These are phyloP conservation scores for Galleria mellonella DNA, from an alignment of 1,140 invertebrate genomes.

Conservation along the genomic window DNA sequence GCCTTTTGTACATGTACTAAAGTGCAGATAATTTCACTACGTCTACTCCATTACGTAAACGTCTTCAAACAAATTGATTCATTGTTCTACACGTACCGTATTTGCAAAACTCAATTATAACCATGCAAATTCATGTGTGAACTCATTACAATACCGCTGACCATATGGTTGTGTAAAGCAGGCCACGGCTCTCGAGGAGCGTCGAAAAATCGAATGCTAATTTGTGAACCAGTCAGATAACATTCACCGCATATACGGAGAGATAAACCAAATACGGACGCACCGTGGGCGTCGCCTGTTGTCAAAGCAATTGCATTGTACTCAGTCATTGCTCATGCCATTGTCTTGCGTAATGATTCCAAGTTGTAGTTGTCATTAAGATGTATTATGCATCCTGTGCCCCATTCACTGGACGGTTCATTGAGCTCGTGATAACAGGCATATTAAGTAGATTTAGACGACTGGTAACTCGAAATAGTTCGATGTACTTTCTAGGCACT, in stretches of 20 bases:
- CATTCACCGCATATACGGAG: constrained; percentile 56
- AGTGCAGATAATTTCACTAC: constrained; percentile 3
- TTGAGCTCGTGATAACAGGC: constrained; percentile 33
- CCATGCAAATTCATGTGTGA: no score
- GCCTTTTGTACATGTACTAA: constrained; percentile 16
- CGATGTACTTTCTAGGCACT: constrained; percentile 11
- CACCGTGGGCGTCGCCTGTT: constrained; percentile 53
- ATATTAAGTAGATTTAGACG: not conserved
- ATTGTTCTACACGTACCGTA: not conserved
- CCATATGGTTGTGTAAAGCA: constrained; percentile 46
- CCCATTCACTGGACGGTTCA: constrained; percentile 42
- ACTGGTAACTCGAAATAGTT: not conserved
- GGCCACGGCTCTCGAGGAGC: constrained; percentile 35
- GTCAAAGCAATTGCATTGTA: constrained; percentile 41
- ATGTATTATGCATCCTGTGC: constrained; percentile 52
- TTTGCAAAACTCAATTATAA: not conserved
- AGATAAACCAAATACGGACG: constrained; percentile 51
- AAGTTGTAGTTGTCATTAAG: constrained; percentile 32
- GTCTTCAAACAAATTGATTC: not conserved
- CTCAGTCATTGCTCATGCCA: constrained; percentile 30
- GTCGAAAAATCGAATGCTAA: constrained; percentile 49
- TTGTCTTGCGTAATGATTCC: constrained; percentile 50
- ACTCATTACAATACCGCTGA: not conserved
- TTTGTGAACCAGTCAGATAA: constrained; percentile 33
- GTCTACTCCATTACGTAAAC: not conserved